phyloP scores from a whole-genome alignment of 1,140 invertebrate genomes.

The Drosophila burlai region DNA sequence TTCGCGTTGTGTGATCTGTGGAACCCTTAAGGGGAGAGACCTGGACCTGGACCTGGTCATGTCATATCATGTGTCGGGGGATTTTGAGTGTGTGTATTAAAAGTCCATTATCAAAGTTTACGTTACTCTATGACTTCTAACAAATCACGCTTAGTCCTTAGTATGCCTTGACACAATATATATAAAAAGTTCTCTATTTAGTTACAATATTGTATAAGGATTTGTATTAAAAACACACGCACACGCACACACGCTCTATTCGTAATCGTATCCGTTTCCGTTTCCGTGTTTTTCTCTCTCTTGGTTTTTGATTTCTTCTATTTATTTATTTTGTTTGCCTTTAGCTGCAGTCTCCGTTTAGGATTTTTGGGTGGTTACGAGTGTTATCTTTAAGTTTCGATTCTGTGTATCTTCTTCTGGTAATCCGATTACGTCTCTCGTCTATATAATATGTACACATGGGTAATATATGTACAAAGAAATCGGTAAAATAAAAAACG shows the following conservation, averaged over 20 bases:
- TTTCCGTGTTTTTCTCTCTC: slow-evolving; percentile 8
- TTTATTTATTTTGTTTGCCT: slow-evolving; percentile 32
- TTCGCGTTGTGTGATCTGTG: slow-evolving; percentile 31
- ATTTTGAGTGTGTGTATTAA: slow-evolving; percentile 65
- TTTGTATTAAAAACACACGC: slow-evolving; percentile 70
- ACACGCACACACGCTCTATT: slow-evolving; percentile 58
- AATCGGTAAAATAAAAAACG: slow-evolving; percentile 7
- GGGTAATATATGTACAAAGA: slow-evolving; percentile 48
- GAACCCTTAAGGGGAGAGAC: background rate
- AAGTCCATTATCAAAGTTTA: slow-evolving; percentile 79
- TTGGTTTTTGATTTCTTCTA: slow-evolving; percentile 29
- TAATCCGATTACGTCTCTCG: slow-evolving; percentile 36
- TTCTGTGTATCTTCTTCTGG: slow-evolving; percentile 62
- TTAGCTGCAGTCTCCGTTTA: slow-evolving; percentile 80
- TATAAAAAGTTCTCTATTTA: slow-evolving; percentile 79
- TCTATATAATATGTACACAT: slow-evolving; percentile 48
- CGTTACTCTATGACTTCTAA: slow-evolving; percentile 73
- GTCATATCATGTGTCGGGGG: slow-evolving; percentile 7
- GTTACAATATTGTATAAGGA: slow-evolving; percentile 69
- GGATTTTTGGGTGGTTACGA: slow-evolving; percentile 81
- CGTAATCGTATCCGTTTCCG: slow-evolving; percentile 35
- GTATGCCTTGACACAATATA: slow-evolving; percentile 74
- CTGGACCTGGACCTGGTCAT: slow-evolving; percentile 7
- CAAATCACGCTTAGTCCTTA: slow-evolving; percentile 71
- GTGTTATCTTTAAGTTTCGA: slow-evolving; percentile 76